Evolutionary conservation across 1,140 invertebrate species (phyloP), one percentile per base, ranked within the genome.

Genomic region (Lordiphosa stackelbergi): DNA sequence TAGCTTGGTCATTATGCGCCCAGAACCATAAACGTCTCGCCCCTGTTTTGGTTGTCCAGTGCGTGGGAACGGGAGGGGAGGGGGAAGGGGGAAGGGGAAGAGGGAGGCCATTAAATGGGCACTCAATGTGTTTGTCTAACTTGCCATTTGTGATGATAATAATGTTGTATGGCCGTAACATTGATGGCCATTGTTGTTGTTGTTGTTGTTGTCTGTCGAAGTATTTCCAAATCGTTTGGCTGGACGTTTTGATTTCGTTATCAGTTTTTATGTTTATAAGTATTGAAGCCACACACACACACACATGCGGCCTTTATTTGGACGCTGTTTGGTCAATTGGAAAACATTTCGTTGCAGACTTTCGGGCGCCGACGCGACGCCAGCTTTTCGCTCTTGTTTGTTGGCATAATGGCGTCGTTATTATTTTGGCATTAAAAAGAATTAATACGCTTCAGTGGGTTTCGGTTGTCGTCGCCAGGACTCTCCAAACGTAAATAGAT

Each of bases 341-440:
- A 83, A 83, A 83, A 83, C 73, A 83, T 84, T 83, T 77, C 77
- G 72, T 52, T 77, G 77, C 77, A 83, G 77, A 83, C 77, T 83
- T 83, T 83, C 64, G 43, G 77, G 60, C 78, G 77, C 77, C 51
- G 64, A 56, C 53, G 41, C 60, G 59, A 51, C 66, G 66, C 35
- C n/a, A 34, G 34, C 40, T 46, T 62, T 19, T 36, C 42, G 41
- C 43, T 51, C 24, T 43, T 19, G 52, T 37, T 46, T 48, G 45
- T 59, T 59, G 77, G 77, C 77, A 83, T 81, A 81, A 81, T 81
- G 77, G 77, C 77, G 77, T 81, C 77, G 77, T 81, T 81, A 81
- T 81, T 81, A 81, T 81, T 83, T 83, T 63, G 77, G 77, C 77
- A 83, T 83, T 83, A 83, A 83, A 81, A 83, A 83, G 77, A 83